Evolutionary conservation across 2,113 vertebrate species (phyloP).

Genomic region (Anser cygnoides): DNA sequence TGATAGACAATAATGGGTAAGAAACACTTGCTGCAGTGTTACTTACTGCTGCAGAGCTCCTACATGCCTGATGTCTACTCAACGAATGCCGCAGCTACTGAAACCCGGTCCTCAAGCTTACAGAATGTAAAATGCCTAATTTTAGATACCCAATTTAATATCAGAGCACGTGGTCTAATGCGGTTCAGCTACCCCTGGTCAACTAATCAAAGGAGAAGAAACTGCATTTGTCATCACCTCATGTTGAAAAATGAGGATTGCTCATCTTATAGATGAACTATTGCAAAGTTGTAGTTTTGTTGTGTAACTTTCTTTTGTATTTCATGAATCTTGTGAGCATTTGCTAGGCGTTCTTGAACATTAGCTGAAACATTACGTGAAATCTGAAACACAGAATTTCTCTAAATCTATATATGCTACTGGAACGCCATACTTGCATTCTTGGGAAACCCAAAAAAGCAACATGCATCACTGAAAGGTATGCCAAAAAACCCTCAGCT

Average conservation of each 20-base stretch:
- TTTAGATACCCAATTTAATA: conserved; percentile 76
- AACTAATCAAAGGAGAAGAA: conserved; percentile 65
- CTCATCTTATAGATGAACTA: background rate
- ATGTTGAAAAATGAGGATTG: background rate
- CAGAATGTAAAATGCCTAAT: conserved; percentile 77
- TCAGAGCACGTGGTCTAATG: conserved; percentile 63
- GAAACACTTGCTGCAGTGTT: background rate
- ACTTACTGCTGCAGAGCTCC: conserved; percentile 74
- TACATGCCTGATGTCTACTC: conserved; percentile 32
- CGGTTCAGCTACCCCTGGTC: conserved; percentile 55
- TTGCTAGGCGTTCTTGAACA: background rate
- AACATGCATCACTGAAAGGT: conserved; percentile 16
- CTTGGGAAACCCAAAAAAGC: conserved; percentile 16
- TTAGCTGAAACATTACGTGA: background rate
- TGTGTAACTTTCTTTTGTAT: background rate
- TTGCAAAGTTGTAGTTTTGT: background rate
- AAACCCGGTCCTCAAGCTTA: conserved; percentile 60
- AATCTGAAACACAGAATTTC: background rate
- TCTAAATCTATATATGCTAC: background rate
- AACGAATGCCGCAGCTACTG: conserved; percentile 57
- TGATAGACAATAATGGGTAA: background rate
- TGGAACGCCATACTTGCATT: background rate
- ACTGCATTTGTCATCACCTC: conserved; percentile 31
- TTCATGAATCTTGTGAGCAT: background rate
- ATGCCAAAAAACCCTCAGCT: background rate